phyloP scores from a whole-genome alignment of 92 coral and sea anemone genomes.

The Phenganax stokvisi region DNA sequence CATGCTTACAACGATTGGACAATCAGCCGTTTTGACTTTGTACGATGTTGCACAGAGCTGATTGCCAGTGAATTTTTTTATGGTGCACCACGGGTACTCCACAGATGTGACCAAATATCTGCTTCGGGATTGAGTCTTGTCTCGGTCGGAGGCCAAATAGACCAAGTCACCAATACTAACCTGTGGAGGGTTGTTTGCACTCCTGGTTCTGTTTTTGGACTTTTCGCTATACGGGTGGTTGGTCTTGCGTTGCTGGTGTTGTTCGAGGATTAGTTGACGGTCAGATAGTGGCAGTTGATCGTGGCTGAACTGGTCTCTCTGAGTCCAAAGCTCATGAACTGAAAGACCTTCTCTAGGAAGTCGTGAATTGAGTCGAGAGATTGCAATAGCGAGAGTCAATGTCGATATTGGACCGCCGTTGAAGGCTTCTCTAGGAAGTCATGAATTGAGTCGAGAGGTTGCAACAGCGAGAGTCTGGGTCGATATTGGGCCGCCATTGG shows the following conservation, averaged over 20 bases:
- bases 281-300: conserved; percentile 7
- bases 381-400: conserved; percentile 35
- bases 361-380: conserved; percentile 39
- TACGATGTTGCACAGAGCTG: neutral
- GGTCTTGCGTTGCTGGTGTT: conserved; percentile 28
- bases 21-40: neutral
- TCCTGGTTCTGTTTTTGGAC: neutral
- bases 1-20: neutral
- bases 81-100: neutral
- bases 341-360: conserved; percentile 36
- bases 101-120: conserved; percentile 22
- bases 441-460: conserved; percentile 38
- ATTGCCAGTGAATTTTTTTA: conserved; percentile 6
- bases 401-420: conserved; percentile 33
- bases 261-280: conserved; percentile 29
- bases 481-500: conserved; percentile 35
- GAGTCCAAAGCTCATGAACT: conserved; percentile 34
- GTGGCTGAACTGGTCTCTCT: conserved; percentile 26
- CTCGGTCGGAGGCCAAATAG: neutral
- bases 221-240: conserved; percentile 46
- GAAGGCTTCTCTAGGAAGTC: conserved; percentile 40
- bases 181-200: neutral
- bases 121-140: conserved; percentile 6
- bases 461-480: conserved; percentile 35
- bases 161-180: conserved; percentile 3